Base-by-base conservation (phyloP, 2,113 vertebrate species). In the Mugil cephalus region DNA sequence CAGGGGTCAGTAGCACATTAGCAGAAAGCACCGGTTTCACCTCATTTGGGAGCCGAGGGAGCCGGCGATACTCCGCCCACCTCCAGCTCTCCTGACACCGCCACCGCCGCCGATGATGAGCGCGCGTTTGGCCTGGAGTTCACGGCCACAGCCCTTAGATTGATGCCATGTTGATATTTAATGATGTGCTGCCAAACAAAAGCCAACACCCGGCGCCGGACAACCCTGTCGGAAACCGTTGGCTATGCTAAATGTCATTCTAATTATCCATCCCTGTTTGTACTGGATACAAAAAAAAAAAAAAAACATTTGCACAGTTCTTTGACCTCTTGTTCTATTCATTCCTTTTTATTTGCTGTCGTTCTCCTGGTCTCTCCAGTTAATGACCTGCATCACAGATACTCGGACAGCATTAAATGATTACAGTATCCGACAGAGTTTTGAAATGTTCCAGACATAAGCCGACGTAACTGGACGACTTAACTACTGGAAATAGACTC, bases 121-220 rank as follows among this genome's bases (percentile, higher is more conserved):
- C 77, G 36, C 87, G 87, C 85, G 82, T 87, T 84, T 80, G 87
- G 87, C 76, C 84, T 45, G 1, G 52, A 83, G 92, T 90, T 94
- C 88, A 86, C 43, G 61, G 74, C 66, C 10, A 21, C 45, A 43
- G 78, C 76, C 74, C 68, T 35, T 42, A 88, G 80, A 91, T 87
- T 90, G 89, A 92, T 89, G 87, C 82, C 83, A 87, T 87, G 88
- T 89, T 92, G 89, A 90, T 93, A 93, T 93, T 91, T 94, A 94
- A 94, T 93, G 90, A 93, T 94, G 91, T 88, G 79, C 80, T 71
- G 76, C 77, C 71, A 73, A 91, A 79, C 47, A 67, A 67, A 72
- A 85, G 59, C 66, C 48, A 48, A 62, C 19, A 34, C 50, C 24
- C 12, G 11, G 17, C 21, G 50, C 42, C 39, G 77, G 54, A 65